Evolutionary conservation across 1,140 invertebrate genomes (phyloP).

Genomic region (Ceratosolen solmsi): DNA sequence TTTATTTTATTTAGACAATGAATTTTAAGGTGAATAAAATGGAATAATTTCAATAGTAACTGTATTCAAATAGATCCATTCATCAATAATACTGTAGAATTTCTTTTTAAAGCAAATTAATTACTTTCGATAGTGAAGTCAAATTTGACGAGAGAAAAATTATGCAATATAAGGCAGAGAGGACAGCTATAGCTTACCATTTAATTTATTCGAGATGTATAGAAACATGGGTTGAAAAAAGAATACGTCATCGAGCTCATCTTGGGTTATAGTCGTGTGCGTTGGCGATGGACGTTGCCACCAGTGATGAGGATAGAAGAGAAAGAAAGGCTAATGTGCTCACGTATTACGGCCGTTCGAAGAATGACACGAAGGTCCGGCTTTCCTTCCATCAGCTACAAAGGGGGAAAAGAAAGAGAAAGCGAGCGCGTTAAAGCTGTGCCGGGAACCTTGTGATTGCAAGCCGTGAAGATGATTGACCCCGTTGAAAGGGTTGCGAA

Average conservation of each 20-base stretch:
- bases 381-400: background rate
- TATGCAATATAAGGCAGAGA: background rate
- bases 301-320: background rate
- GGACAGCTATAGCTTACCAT: background rate
- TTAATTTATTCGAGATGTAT: slow-evolving; percentile 31
- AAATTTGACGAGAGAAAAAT: slow-evolving; percentile 2
- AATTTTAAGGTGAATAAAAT: too few species aligned
- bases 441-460: background rate
- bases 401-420: background rate
- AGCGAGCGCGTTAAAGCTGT: background rate
- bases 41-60: background rate
- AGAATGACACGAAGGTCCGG: background rate
- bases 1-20: too few species aligned
- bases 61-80: background rate
- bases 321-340: background rate
- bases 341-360: background rate
- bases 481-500: slow-evolving; percentile 49
- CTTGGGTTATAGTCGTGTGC: background rate
- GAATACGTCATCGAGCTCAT: background rate
- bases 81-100: background rate
- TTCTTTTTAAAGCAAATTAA: background rate
- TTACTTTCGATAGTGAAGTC: background rate
- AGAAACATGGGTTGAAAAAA: slow-evolving; percentile 28
- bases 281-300: background rate
- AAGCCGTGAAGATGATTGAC: slow-evolving; percentile 59